These are phyloP conservation scores for Corbicula japonica DNA, from an alignment of 2,888 invertebrate species.

Conservation along the genomic window DNA sequence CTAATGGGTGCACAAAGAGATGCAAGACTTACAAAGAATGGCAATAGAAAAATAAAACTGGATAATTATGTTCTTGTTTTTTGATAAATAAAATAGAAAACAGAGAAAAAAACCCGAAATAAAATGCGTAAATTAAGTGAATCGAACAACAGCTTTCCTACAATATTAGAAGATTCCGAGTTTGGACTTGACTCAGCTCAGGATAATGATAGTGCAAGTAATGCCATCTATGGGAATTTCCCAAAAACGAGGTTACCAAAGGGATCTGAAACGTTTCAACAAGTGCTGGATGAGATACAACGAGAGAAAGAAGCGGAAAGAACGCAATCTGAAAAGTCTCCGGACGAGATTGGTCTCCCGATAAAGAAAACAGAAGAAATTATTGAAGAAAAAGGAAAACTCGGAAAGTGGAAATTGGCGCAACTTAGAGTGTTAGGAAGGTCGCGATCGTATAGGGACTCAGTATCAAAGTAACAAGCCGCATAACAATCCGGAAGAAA, in stretches of 20 bases:
- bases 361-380: slow-evolving; percentile 13
- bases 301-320: slow-evolving; percentile 21
- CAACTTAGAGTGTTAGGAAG: background rate
- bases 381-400: background rate
- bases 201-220: too few species aligned
- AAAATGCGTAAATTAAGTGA: slow-evolving; percentile 2
- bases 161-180: slow-evolving; percentile 18
- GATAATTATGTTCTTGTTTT: too few species aligned
- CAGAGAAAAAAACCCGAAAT: too few species aligned
- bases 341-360: background rate
- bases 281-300: slow-evolving; percentile 20
- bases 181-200: background rate
- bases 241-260: slow-evolving; percentile 19
- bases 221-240: too few species aligned
- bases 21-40: too few species aligned
- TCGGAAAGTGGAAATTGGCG: slow-evolving; percentile 4
- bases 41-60: too few species aligned
- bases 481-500: too few species aligned
- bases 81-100: too few species aligned
- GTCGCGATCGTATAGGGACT: slow-evolving; percentile 18
- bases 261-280: slow-evolving; percentile 22
- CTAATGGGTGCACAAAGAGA: too few species aligned
- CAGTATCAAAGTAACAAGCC: background rate
- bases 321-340: slow-evolving; percentile 8
- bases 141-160: background rate